Conservation (phyloP, 2,797 vertebrate species). For the Danio choprae region DNA sequence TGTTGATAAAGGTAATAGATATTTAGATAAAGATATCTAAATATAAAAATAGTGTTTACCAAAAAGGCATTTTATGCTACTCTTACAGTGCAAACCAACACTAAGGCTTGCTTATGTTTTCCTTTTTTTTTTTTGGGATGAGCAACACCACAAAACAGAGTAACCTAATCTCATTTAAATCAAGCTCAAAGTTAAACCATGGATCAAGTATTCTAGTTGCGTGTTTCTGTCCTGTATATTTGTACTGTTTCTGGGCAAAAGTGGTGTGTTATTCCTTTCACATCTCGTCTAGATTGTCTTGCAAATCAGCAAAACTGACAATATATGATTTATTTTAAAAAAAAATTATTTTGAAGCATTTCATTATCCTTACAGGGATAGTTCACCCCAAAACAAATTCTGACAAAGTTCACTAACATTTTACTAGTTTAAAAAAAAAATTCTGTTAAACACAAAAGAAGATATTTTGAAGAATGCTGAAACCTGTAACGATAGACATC, state of each 20-base stretch:
- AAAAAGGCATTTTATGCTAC: background rate
- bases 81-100: background rate
- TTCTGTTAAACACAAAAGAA: too few species aligned
- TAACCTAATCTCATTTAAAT: too few species aligned
- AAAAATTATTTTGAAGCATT: too few species aligned
- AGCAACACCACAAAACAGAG: background rate
- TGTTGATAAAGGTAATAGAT: background rate
- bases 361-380: background rate
- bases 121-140: too few species aligned
- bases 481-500: too few species aligned
- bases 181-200: conserved; percentile 42
- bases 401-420: too few species aligned
- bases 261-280: conserved; percentile 40
- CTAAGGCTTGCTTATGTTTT: background rate
- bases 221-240: background rate
- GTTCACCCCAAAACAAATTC: too few species aligned
- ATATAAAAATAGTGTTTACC: background rate
- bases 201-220: conserved; percentile 18
- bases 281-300: conserved; percentile 7
- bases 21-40: background rate
- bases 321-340: too few species aligned
- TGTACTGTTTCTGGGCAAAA: conserved; percentile 44
- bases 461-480: too few species aligned
- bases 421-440: too few species aligned
- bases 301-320: background rate